Conservation (phyloP, 2,113 vertebrate species). For the Dinomys branickii region DNA sequence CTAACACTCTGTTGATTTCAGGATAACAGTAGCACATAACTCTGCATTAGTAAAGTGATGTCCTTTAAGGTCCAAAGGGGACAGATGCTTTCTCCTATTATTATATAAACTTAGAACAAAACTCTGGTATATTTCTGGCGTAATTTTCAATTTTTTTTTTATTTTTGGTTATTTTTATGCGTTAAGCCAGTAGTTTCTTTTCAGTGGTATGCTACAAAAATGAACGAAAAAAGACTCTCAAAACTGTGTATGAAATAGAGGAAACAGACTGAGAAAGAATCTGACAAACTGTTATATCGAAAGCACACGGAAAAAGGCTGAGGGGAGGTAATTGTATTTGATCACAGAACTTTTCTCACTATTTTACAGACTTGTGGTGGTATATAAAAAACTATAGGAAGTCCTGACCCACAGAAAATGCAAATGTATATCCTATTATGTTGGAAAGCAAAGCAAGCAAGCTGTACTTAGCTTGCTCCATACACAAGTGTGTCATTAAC, state of each 20-base stretch:
- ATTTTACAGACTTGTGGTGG: not conserved
- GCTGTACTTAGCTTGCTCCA: not conserved
- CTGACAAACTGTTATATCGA: not conserved
- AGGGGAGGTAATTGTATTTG: not conserved
- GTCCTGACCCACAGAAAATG: not conserved
- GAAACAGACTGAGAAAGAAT: not conserved
- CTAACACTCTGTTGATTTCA: not conserved
- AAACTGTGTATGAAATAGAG: not conserved
- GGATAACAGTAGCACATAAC: not conserved
- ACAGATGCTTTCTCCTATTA: not conserved
- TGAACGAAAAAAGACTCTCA: not conserved
- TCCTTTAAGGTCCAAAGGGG: not conserved
- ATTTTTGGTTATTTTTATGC: not conserved
- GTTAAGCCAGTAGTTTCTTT: slow-evolving; percentile 16
- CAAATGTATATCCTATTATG: not conserved
- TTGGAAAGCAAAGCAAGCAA: not conserved
- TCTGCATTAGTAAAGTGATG: not conserved
- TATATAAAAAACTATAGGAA: not conserved
- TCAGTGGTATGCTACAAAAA: not conserved
- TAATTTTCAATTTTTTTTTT: slow-evolving; percentile 4
- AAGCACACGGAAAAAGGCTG: not conserved
- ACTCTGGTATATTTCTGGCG: not conserved
- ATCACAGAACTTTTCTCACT: not conserved
- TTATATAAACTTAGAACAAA: not conserved
- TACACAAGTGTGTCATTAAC: not conserved